Conservation (phyloP, 2,888 invertebrate genomes). For the Andrena trimmerana region DNA sequence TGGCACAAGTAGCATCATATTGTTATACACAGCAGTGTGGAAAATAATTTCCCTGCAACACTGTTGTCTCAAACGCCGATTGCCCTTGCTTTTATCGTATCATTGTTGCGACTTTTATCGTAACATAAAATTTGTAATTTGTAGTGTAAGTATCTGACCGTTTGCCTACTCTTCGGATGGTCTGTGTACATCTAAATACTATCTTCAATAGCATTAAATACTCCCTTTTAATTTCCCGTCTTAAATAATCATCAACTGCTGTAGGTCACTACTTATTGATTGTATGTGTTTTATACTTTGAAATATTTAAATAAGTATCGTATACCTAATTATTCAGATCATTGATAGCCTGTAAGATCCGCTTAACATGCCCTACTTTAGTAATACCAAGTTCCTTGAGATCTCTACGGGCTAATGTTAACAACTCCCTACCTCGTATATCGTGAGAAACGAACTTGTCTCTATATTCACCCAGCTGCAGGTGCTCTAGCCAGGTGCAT, state of each 20-base stretch:
- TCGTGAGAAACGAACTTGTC: conserved; percentile 97
- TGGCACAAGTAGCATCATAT: conserved; percentile 47
- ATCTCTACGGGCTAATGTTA: conserved; percentile 94
- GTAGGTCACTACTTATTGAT: conserved; percentile 42
- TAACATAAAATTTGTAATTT: conserved; percentile 21
- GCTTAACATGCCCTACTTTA: conserved; percentile 98
- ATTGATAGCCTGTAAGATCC: conserved; percentile 96
- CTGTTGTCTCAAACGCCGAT: conserved; percentile 9
- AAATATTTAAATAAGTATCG: conserved; percentile 34
- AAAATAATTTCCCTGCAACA: conserved; percentile 32
- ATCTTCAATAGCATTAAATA: conserved; percentile 14
- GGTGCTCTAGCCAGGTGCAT: conserved; percentile 94
- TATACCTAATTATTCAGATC: conserved; percentile 87
- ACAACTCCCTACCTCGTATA: conserved; percentile 95
- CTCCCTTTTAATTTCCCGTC: conserved; percentile 6
- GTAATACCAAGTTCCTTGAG: conserved; percentile 96
- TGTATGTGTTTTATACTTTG: conserved; percentile 37
- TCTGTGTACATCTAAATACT: not conserved
- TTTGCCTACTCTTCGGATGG: conserved; percentile 26
- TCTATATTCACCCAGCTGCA: conserved; percentile 95
- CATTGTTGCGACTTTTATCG: not conserved
- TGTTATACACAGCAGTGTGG: conserved; percentile 23
- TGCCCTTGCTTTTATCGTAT: conserved; percentile 20
- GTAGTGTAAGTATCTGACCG: not conserved
- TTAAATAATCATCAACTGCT: conserved; percentile 18